Conservation (phyloP, 2,797 vertebrate species). For the Chanos chanos region DNA sequence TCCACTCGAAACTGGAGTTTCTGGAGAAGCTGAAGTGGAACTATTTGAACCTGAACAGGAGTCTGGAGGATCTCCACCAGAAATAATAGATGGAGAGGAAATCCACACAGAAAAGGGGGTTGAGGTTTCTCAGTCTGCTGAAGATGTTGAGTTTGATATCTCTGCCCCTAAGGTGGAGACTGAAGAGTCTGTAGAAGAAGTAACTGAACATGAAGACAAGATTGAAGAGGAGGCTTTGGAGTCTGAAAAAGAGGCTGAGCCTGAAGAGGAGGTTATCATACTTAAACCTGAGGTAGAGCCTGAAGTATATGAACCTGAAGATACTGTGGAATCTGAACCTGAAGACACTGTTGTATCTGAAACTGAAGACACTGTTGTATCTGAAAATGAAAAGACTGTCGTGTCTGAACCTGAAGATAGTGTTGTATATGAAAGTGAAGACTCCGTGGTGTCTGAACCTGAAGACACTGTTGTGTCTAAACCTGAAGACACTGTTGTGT, state of each 20-base stretch:
- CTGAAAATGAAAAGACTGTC: too few species aligned
- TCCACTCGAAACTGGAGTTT: not conserved
- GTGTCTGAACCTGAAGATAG: too few species aligned
- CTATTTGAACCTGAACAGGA: not conserved
- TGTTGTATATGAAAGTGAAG: too few species aligned
- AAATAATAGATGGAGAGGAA: not conserved
- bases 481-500: too few species aligned
- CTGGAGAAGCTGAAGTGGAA: not conserved
- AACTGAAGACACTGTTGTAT: too few species aligned
- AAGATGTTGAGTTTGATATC: not conserved
- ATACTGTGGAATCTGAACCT: too few species aligned
- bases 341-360: too few species aligned
- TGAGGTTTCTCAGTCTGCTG: constrained; percentile 1
- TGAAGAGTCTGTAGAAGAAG: not conserved
- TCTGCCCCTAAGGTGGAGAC: not conserved
- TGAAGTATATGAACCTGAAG: not conserved
- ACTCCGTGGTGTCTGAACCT: too few species aligned
- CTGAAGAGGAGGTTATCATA: not conserved
- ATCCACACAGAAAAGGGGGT: not conserved
- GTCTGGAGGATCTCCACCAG: not conserved
- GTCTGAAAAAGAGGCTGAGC: not conserved
- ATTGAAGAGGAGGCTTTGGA: not conserved
- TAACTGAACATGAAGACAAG: not conserved
- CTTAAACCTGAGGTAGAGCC: not conserved
- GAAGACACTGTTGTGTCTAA: too few species aligned